Evolutionary conservation across 1,140 invertebrate genomes (phyloP), one percentile per base, ranked within the genome.

Genomic region (Whitmania pigra): DNA sequence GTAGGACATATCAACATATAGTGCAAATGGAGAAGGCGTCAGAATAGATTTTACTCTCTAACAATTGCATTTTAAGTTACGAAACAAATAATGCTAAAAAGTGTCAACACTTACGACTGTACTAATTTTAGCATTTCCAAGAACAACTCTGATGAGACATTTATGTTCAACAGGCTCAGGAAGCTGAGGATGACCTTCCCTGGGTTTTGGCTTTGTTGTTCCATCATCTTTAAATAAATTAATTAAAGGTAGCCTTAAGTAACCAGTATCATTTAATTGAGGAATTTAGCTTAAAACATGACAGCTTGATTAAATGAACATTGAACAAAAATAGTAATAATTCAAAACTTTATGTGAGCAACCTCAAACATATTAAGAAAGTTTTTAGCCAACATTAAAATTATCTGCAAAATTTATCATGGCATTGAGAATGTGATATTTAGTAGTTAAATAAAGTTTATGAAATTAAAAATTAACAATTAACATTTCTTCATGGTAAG

Each of bases 111-210:
- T 80, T 80, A 91, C 88, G 73, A 90, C 84, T 75, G 89, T 91
- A 18, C 87, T 86, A 75, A 92, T 88, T 85, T 90, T 91, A 75
- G 88, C 89, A 43, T 87, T 88, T 75, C 87, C 86, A 68, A 86
- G 82, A 54, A 86, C 84, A 36, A 89, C 89, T 80, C 89, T 80
- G 17, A 91, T 83, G 74, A 91, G 80, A 82, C 89, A 91, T 78
- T 88, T 85, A 78, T 88, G 88, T 78, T 89, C 89, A 43, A 82
- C 75, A 4, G 80, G 86, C 76, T 85, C 85, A 72, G 87, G 85
- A 82, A 76, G 49, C 85, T 86, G 80, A 80, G 36, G 88, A 71
- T 76, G 77, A 17, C 69, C 68, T 49, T 74, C 53, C n/a, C 72
- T 68, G 54, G 81, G 89, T 71, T 82, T 83, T 29, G 89, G 89